These are phyloP conservation scores for Acanthaster planci DNA, from an alignment of 35 echinoderm and acorn worm genomes.

Conservation along the genomic window DNA sequence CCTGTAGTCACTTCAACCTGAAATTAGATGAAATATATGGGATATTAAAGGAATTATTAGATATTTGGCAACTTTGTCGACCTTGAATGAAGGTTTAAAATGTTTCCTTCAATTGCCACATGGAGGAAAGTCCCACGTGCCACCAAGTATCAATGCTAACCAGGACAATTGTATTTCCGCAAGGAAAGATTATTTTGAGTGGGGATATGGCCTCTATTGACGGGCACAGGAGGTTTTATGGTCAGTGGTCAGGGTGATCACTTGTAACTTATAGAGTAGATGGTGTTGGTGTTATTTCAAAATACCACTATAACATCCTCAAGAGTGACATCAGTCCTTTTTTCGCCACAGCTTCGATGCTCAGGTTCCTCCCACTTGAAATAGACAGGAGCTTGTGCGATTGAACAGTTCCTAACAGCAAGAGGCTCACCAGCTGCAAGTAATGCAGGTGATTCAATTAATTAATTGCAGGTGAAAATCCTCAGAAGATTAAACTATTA, in stretches of 20 bases:
- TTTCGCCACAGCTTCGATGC: background rate
- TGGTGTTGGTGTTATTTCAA: too few relatives aligned
- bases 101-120: background rate
- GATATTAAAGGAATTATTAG: too few relatives aligned
- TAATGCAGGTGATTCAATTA: background rate
- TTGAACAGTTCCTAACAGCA: constrained; percentile 17
- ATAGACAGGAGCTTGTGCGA: background rate
- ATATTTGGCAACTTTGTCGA: too few relatives aligned
- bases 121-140: background rate
- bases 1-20: constrained; percentile 10
- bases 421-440: background rate
- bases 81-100: too few relatives aligned
- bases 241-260: too few relatives aligned
- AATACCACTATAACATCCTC: constrained; percentile 10
- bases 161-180: too few relatives aligned
- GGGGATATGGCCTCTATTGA: too few relatives aligned
- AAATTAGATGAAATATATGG: background rate
- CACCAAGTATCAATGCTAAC: too few relatives aligned
- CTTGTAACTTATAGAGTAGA: too few relatives aligned
- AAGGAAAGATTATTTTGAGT: too few relatives aligned
- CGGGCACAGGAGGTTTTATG: too few relatives aligned
- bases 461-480: background rate
- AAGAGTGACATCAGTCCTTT: background rate
- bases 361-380: constrained; percentile 1
- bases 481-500: background rate